Evolutionary conservation across 2,888 invertebrate species (phyloP), one percentile per base, ranked within the genome.

Genomic region (Chironomus riparius): DNA sequence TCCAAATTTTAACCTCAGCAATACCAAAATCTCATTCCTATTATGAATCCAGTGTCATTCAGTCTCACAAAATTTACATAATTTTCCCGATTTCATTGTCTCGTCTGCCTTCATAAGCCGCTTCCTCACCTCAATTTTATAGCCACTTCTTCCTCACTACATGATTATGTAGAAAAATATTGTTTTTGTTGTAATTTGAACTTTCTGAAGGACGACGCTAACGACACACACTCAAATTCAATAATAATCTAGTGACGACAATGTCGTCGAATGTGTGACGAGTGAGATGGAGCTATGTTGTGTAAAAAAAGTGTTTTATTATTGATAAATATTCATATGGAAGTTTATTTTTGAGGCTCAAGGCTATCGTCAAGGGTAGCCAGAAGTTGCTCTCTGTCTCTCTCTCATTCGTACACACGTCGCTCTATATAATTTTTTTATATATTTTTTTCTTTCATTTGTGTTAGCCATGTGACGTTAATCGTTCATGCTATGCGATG

Each of bases 331-430:
- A 56, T 18, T 18, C 15, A 56, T 56, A 56, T 56, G 56, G 56
- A 56, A 56, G 56, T 56, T 50, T 50, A 56, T 56, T 56, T 56
- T 56, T 56, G 56, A 56, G 56, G 56, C 56, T 65, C 65, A 65
- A 65, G 65, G 65, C 65, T 65, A 65, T 65, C 65, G 65, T 65
- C 65, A 65, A 65, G 65, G 65, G 65, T 65, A 65, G 65, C 65
- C 65, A 65, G 65, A 65, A 65, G 62, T 65, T 5, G 22, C n/a
- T 56, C 18, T 4, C n/a, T 15, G 15, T 15, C n/a, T n/a, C 15
- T 7, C 56, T 56, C n/a, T 56, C n/a, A 56, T 2, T 18, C 56
- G 10, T 38, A 38, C 38, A 38, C 56, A 56, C 38, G 56, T 15
- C 15, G 56, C 56, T 56, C 56, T 56, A 38, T 28, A 28, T 28